These are phyloP conservation scores for Drosophila silvestris DNA, from an alignment of 2,888 invertebrate genomes.

Conservation along the genomic window DNA sequence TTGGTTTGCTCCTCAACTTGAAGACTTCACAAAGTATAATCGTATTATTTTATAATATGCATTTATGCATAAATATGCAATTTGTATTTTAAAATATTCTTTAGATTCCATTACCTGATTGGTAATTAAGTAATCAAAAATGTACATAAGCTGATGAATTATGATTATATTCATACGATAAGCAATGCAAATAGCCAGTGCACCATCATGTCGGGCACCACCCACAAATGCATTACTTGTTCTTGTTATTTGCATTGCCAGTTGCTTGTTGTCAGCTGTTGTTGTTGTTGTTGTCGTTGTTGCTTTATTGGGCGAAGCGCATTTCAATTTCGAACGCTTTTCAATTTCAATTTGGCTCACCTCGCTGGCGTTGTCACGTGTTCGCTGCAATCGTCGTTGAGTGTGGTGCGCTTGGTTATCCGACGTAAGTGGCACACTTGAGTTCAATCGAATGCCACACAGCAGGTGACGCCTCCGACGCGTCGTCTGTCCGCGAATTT, in stretches of 20 bases:
- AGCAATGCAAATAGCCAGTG: not conserved
- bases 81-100: not conserved
- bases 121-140: not conserved
- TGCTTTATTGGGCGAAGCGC: slow-evolving; percentile 24
- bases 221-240: slow-evolving; percentile 30
- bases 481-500: slow-evolving; percentile 23
- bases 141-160: not conserved
- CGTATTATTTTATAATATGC: not conserved
- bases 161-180: not conserved
- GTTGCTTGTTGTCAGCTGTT: not conserved
- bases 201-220: slow-evolving; percentile 31
- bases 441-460: slow-evolving; percentile 75
- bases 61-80: not conserved
- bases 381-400: slow-evolving; percentile 32
- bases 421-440: slow-evolving; percentile 74
- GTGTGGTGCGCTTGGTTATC: slow-evolving; percentile 17
- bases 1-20: not conserved
- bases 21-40: not conserved
- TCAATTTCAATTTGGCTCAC: slow-evolving; percentile 61
- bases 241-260: slow-evolving; percentile 28
- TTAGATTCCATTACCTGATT: not conserved
- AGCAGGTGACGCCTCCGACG: slow-evolving; percentile 68
- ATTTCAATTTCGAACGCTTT: slow-evolving; percentile 68
- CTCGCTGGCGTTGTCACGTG: slow-evolving; percentile 65
- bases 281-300: not conserved